Conservation (phyloP, 2,888 invertebrate species). For the Parnassius mnemosyne region DNA sequence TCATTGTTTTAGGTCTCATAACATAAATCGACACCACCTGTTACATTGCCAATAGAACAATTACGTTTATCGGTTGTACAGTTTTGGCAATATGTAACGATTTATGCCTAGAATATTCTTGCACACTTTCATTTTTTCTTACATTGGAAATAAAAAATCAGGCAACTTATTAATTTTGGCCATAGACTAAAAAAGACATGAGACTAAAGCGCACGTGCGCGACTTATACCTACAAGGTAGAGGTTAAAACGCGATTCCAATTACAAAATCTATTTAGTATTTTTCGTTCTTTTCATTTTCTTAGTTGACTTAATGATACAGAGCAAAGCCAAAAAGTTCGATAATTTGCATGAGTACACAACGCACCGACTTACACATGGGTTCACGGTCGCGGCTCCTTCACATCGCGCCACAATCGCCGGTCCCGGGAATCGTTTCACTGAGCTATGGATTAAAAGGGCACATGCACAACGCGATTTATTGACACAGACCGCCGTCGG, state of each 20-base stretch:
- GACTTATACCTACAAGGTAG: slow-evolving; percentile 54
- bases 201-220: slow-evolving; percentile 65
- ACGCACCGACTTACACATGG: slow-evolving; percentile 77
- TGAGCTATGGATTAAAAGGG: slow-evolving; percentile 76
- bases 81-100: not conserved
- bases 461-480: slow-evolving; percentile 79
- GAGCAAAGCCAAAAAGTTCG: slow-evolving; percentile 28
- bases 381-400: slow-evolving; percentile 72
- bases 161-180: slow-evolving; percentile 38
- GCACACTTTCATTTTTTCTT: not conserved
- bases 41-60: slow-evolving; percentile 49
- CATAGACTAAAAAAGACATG: slow-evolving; percentile 31
- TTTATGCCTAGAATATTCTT: not conserved
- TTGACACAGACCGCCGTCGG: slow-evolving; percentile 32
- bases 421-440: slow-evolving; percentile 84
- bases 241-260: slow-evolving; percentile 60
- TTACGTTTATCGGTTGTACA: not conserved
- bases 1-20: slow-evolving; percentile 50
- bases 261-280: no score
- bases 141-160: not conserved
- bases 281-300: no score
- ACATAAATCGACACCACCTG: slow-evolving; percentile 59
- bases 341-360: slow-evolving; percentile 47
- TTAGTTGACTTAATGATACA: no score
- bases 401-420: slow-evolving; percentile 83